A percentile compares a stretch with the other conserved stretches of the same genome.
phyloP scores from a whole-genome alignment of 2,797 vertebrate genomes.

The Diplodus puntazzo region DNA sequence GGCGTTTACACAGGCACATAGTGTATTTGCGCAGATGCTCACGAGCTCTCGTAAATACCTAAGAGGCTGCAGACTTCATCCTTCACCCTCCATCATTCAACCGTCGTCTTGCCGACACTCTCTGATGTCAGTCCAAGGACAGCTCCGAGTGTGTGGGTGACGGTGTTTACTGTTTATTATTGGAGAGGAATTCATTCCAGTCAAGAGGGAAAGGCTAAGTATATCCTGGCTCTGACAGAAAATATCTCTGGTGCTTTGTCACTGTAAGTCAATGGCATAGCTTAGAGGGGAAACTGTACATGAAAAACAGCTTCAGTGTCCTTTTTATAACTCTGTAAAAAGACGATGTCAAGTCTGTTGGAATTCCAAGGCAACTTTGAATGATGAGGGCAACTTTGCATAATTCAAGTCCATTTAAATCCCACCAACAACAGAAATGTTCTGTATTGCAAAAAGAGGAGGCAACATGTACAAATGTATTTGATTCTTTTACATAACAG shows the following conservation, averaged over 20 bases:
- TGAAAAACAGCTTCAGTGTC: neutral
- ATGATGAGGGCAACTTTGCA: neutral
- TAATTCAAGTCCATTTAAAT: neutral
- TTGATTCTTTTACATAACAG: conserved; percentile 17
- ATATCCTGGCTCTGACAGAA: conserved; percentile 50
- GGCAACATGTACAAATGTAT: conserved; percentile 20
- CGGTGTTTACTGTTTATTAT: conserved; percentile 49
- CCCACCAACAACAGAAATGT: neutral
- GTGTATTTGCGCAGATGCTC: conserved; percentile 35
- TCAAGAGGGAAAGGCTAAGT: conserved; percentile 55
- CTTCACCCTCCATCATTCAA: conserved; percentile 18
- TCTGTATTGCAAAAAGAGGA: neutral
- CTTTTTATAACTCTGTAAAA: conserved; percentile 8
- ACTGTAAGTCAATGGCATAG: conserved; percentile 17
- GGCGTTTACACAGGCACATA: neutral
- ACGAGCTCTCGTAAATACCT: conserved; percentile 30
- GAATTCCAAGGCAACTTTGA: neutral
- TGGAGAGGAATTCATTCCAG: conserved; percentile 55
- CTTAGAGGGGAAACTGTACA: neutral
- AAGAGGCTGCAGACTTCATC: conserved; percentile 27
- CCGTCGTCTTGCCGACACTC: conserved; percentile 11
- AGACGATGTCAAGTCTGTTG: conserved; percentile 8
- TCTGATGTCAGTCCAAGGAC: conserved; percentile 51
- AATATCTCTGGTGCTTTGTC: conserved; percentile 35
- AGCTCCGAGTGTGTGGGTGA: conserved; percentile 8